Percentiles rank a stretch among this genome's conserved stretches.
phyloP scores from a whole-genome alignment of 2,113 vertebrate genomes.

The Psittacus erithacus region DNA sequence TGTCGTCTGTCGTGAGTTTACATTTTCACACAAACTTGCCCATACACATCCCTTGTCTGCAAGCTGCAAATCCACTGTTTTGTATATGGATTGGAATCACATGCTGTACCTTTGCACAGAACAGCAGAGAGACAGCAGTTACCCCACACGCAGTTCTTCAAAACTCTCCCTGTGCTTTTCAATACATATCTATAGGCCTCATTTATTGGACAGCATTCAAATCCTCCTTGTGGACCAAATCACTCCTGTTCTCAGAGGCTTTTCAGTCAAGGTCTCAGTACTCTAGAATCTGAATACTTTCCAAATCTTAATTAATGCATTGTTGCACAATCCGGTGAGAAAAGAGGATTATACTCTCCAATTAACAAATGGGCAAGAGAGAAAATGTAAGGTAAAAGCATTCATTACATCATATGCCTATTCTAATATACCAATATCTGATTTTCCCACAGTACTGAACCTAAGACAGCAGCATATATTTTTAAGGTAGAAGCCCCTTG shows the following conservation, averaged over 20 bases:
- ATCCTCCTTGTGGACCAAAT: not conserved
- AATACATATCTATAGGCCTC: not conserved
- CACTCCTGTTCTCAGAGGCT: constrained; percentile 10
- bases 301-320: constrained; percentile 35
- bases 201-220: constrained; percentile 15
- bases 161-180: constrained; percentile 6
- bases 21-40: not conserved
- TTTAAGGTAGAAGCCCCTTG: not conserved
- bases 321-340: not conserved
- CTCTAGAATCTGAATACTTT: constrained; percentile 33
- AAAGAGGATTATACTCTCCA: constrained; percentile 26
- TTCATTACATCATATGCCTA: not conserved
- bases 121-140: not conserved
- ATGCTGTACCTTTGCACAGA: not conserved
- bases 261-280: constrained; percentile 4
- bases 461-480: not conserved
- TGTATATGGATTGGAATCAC: not conserved
- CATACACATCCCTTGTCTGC: not conserved
- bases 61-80: not conserved
- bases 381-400: constrained; percentile 2
- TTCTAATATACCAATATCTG: not conserved
- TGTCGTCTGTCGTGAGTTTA: not conserved
- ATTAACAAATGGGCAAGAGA: not conserved
- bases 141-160: not conserved
- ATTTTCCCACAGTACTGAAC: not conserved